Percentiles rank a stretch among this genome's conserved stretches.
Conservation (phyloP, 1,140 invertebrate species). For the Sinella curviseta region DNA sequence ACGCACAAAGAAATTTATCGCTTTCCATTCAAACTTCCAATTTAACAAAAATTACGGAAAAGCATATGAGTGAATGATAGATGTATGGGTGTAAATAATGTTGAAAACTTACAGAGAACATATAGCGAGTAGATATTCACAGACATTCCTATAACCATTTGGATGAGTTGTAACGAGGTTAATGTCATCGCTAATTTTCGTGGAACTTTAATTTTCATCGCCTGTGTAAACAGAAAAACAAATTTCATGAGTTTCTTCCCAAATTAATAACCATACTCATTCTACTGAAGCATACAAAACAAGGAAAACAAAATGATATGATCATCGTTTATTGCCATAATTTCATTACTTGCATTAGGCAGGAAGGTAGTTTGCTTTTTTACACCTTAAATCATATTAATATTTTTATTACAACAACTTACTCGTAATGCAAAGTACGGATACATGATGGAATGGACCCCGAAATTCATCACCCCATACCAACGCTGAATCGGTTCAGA, state of each 20-base stretch:
- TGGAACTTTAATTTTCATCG: conserved; percentile 30
- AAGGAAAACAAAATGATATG: neutral
- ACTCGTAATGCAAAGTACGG: conserved; percentile 31
- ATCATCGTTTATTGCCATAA: neutral
- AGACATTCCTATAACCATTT: conserved; percentile 32
- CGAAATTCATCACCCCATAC: conserved; percentile 38
- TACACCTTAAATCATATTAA: too few species aligned
- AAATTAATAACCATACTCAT: too few species aligned
- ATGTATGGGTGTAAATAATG: neutral
- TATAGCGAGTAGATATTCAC: conserved; percentile 32
- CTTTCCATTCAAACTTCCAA: too few species aligned
- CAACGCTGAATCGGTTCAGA: conserved; percentile 31
- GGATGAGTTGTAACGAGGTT: conserved; percentile 26
- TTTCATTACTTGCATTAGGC: neutral
- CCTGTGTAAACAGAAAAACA: conserved; percentile 2
- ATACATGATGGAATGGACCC: conserved; percentile 36
- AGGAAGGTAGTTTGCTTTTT: too few species aligned
- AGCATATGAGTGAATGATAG: neutral
- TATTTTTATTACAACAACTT: neutral
- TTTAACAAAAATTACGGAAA: neutral
- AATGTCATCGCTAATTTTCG: conserved; percentile 25
- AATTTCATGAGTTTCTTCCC: too few species aligned
- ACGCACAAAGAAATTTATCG: too few species aligned
- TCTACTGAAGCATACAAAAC: too few species aligned
- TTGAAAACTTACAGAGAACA: conserved; percentile 23